These are phyloP conservation scores for Cheilosia pagana DNA, from an alignment of 2,888 invertebrate genomes.

Conservation along the genomic window DNA sequence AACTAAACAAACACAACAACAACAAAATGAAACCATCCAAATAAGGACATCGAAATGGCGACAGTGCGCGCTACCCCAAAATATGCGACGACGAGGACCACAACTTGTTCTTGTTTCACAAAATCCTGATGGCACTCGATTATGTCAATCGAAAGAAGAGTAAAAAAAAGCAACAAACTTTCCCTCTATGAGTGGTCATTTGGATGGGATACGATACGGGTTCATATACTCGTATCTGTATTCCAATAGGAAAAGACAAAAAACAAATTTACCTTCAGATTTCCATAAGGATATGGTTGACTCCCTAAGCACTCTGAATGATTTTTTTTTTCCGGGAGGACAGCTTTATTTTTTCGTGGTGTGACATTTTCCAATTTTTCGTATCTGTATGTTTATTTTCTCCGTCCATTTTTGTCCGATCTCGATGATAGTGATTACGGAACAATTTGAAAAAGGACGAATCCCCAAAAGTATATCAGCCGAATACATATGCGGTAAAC, in stretches of 20 bases:
- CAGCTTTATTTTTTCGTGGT: slow-evolving; percentile 27
- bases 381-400: slow-evolving; percentile 37
- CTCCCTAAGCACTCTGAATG: slow-evolving; percentile 66
- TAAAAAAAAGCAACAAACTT: slow-evolving; percentile 65
- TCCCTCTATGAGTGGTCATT: slow-evolving; percentile 67
- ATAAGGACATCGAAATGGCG: slow-evolving; percentile 68
- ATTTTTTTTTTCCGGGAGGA: slow-evolving; percentile 13
- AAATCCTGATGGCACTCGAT: slow-evolving; percentile 72
- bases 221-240: not conserved
- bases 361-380: slow-evolving; percentile 66
- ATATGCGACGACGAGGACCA: slow-evolving; percentile 35
- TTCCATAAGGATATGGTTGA: slow-evolving; percentile 70
- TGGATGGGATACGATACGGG: slow-evolving; percentile 45
- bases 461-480: slow-evolving; percentile 21
- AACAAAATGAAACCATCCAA: slow-evolving; percentile 15
- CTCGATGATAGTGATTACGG: slow-evolving; percentile 59
- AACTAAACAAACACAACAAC: slow-evolving; percentile 62
- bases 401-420: slow-evolving; percentile 2
- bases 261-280: slow-evolving; percentile 69
- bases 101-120: slow-evolving; percentile 62
- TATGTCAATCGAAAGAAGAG: slow-evolving; percentile 74
- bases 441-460: slow-evolving; percentile 72
- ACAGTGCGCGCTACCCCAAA: slow-evolving; percentile 31
- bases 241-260: slow-evolving; percentile 9
- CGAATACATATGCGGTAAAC: slow-evolving; percentile 20